Percentiles rank a stretch among this genome's conserved stretches.
Conservation (phyloP, 2,888 invertebrate species). For the Cheilosia vernalis region DNA sequence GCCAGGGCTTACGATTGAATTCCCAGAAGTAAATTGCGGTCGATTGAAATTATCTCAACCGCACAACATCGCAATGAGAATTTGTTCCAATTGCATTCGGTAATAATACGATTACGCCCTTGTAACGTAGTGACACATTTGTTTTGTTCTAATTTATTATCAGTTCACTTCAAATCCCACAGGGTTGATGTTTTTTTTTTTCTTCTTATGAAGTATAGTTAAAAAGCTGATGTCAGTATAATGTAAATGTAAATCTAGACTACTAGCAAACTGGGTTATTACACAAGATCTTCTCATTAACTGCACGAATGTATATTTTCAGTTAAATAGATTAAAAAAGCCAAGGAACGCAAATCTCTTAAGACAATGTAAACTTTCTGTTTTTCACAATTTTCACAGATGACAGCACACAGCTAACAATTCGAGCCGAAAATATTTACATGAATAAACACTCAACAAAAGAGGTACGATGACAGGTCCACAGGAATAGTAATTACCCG, state of each 20-base stretch:
- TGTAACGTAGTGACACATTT: too few species aligned
- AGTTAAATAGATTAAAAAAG: background rate
- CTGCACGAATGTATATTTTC: slow-evolving; percentile 15
- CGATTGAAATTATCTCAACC: too few species aligned
- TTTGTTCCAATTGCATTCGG: too few species aligned
- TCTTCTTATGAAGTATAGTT: background rate
- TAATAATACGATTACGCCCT: too few species aligned
- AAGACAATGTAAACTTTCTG: background rate
- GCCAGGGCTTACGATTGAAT: too few species aligned
- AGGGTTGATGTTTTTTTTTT: background rate
- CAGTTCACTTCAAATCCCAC: background rate
- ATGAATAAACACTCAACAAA: background rate
- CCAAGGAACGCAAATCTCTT: background rate
- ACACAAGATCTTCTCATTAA: slow-evolving; percentile 18
- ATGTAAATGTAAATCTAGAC: background rate
- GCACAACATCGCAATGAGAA: too few species aligned
- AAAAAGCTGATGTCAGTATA: too few species aligned
- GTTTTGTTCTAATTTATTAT: too few species aligned
- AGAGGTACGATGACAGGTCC: background rate
- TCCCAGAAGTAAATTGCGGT: too few species aligned
- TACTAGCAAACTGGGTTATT: slow-evolving; percentile 15
- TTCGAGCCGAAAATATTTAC: slow-evolving; percentile 2
- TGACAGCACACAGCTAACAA: slow-evolving; percentile 1
- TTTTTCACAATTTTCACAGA: slow-evolving; percentile 1
- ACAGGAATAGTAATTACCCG: slow-evolving; percentile 10